phyloP scores from a whole-genome alignment of 2,888 invertebrate genomes.

The Agrochola macilenta region DNA sequence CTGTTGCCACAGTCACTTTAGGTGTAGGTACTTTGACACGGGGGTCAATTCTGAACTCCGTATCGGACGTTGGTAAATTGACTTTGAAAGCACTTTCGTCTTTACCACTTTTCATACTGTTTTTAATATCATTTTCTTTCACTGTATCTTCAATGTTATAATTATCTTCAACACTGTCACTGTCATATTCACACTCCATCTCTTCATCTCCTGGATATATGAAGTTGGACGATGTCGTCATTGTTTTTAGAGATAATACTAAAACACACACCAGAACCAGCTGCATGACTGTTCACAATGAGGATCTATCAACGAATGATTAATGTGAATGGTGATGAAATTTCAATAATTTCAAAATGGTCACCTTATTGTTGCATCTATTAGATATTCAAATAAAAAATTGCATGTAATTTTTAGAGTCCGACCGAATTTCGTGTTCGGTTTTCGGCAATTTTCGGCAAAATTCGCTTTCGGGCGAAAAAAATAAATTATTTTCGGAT shows the following conservation, averaged over 20 bases:
- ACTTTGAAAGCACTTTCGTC: not conserved
- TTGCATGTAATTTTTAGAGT: not conserved
- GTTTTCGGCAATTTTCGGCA: not conserved
- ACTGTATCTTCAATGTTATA: not conserved
- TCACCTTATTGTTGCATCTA: not conserved
- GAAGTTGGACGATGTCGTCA: not conserved
- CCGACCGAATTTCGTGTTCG: not conserved
- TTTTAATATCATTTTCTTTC: not conserved
- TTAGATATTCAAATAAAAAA: not conserved
- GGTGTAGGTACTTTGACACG: not conserved
- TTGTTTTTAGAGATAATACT: slow-evolving; percentile 1
- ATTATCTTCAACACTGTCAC: not conserved
- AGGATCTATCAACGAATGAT: not conserved
- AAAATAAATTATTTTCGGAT: not conserved
- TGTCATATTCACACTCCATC: not conserved
- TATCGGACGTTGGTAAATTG: not conserved
- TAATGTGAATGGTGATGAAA: not conserved
- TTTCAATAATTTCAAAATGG: not conserved
- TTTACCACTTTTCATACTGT: not conserved
- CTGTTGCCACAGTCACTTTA: not conserved
- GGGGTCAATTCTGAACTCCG: not conserved
- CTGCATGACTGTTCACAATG: not conserved
- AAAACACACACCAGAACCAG: not conserved
- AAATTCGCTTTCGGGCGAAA: too few relatives aligned
- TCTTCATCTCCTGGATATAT: not conserved